Conservation (phyloP, 92 coral and sea anemone genomes). For the Scolanthus callimorphus region DNA sequence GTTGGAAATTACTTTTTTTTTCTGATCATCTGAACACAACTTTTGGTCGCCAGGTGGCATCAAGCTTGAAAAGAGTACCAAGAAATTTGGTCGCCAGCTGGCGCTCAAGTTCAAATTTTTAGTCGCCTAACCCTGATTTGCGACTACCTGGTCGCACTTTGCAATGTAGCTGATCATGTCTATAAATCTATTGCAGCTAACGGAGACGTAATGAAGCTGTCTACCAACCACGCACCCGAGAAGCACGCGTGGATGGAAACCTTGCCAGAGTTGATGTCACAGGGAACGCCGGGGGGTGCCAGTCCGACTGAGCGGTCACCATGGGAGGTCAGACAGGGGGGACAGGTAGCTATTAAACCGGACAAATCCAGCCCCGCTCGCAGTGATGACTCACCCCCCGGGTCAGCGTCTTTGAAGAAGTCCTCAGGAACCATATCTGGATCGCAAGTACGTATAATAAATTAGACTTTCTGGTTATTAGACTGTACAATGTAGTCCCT, state of each 20-base stretch:
- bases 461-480: too few relatives aligned
- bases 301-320: slow-evolving; percentile 61
- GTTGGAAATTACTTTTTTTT: too few relatives aligned
- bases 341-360: slow-evolving; percentile 46
- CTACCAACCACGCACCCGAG: slow-evolving; percentile 90
- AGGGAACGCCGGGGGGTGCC: slow-evolving; percentile 43
- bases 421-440: slow-evolving; percentile 31
- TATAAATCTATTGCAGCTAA: slow-evolving; percentile 42
- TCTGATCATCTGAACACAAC: too few relatives aligned
- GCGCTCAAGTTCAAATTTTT: too few relatives aligned
- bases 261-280: slow-evolving; percentile 57
- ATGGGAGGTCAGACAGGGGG: slow-evolving; percentile 79
- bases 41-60: too few relatives aligned
- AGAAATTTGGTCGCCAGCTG: too few relatives aligned
- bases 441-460: not conserved
- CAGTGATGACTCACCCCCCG: slow-evolving; percentile 69
- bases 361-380: slow-evolving; percentile 67
- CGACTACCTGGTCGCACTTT: too few relatives aligned
- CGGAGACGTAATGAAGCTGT: slow-evolving; percentile 79
- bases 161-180: too few relatives aligned
- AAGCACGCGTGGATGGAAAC: slow-evolving; percentile 91
- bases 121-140: too few relatives aligned
- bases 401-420: slow-evolving; percentile 52
- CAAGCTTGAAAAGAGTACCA: too few relatives aligned
- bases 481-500: too few relatives aligned